Evolutionary conservation across 1,140 invertebrate genomes (phyloP), one percentile per base, ranked within the genome.

Genomic region (Amphibalanus amphitrite): DNA sequence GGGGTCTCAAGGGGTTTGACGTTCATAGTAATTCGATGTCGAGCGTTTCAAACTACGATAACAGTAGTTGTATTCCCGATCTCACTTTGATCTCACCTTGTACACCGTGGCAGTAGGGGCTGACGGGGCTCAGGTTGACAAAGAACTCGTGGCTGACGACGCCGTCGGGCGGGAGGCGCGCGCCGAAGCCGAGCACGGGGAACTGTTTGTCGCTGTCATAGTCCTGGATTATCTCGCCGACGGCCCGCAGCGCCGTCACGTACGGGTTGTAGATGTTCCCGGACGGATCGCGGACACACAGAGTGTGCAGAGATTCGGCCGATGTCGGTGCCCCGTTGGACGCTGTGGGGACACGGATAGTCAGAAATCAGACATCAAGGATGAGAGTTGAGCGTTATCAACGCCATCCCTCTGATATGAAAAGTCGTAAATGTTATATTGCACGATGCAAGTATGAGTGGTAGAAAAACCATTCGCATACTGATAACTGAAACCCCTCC

Each of bases 171-270:
- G 85, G 85, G 47, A 85, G 74, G 71, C 81, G 75, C 1, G 84
- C 85, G 71, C 85, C 84, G 80, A 86, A 86, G 33, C 84, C 84
- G 28, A 85, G 78, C 8, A 83, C 83, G 69, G 84, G 84, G 77
- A 85, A 85, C 77, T 81, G 74, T 75, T 86, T 85, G 72, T 84
- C 82, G 33, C 75, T 76, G 74, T 83, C 82, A 75, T 88, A 88
- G 77, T 88, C 86, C 77, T 88, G 82, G 69, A 88, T 86, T 71
- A 88, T 88, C 67, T 84, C 80, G 0, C 85, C 86, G 1, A 88
- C 85, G 70, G 85, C 79, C 68, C 77, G 77, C 13, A 88, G 81
- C 28, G 86, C 86, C 70, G 81, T 80, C 75, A 84, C 82, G 75
- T 88, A 88, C n/a, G 75, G 70, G 74, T 81, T 81, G 64, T 77